Base-by-base conservation (phyloP, 2,888 invertebrate genomes). In the Flabesymbios commensalis region DNA sequence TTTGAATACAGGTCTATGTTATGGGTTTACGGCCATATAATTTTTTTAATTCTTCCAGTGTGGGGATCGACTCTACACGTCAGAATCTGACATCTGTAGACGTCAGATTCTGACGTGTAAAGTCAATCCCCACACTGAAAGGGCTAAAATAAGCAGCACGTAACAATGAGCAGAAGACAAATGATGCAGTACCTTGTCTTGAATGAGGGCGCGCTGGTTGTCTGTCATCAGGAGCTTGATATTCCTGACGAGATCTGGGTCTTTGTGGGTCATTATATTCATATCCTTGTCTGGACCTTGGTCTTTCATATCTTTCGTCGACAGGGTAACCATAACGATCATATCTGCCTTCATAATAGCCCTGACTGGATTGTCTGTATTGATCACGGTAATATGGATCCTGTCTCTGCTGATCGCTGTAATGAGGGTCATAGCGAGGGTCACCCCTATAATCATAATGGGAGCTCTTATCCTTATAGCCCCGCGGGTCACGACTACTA, bases 201-300 rank as follows among this genome's bases (percentile, higher is more conserved):
- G 48, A 39, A 3, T 39, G 41, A 32, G 51, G 32, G 10, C 39
- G 10, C 39, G 10, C 39, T 36, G 39, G 39, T 14, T 36, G n/a
- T 24, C 51, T 14, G 24, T 47, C 51, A 4, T 39, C 10, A 4
- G 7, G 28, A 10, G 36, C 55, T 3, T 45, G 65, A 26, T 67
- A 36, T 33, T 57, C 52, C n/a, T 66, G 55, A 22, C 57, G 42
- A 31, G 62, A 66, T 33, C 65, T 51, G 7, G 65, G 58, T 26
- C 63, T 39, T 1, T 56, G 26, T 14, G 45, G 31, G 1, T 42
- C 41, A 39, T 66, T 61, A 33, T 51, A 51, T 17, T 65, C 56
- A 24, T 61, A 49, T 17, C 63, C 58, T 53, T 64, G 69, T 24
- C 65, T 61, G 1, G 63, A 59, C 48, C 63, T 57, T 4, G 65